These are phyloP conservation scores for Brachyistius frenatus DNA, from an alignment of 2,113 vertebrate species.

Conservation along the genomic window DNA sequence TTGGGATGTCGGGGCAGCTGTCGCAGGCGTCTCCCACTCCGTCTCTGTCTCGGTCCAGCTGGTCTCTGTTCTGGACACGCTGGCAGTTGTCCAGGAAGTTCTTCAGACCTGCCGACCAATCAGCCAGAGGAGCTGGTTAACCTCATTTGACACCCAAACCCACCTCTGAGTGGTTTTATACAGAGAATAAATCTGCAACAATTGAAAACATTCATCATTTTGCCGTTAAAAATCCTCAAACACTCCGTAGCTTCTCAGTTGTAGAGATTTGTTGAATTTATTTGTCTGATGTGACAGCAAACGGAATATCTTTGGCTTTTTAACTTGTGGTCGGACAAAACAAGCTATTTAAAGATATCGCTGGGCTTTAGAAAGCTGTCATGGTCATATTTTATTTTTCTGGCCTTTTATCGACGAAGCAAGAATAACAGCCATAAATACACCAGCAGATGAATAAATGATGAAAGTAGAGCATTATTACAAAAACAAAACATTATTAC, in stretches of 20 bases:
- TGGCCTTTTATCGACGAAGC: too few relatives aligned
- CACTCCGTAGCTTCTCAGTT: neutral
- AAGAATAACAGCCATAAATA: too few relatives aligned
- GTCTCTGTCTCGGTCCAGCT: slow-evolving; percentile 91
- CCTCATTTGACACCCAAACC: neutral
- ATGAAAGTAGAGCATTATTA: too few relatives aligned
- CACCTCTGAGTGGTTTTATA: neutral
- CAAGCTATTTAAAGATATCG: too few relatives aligned
- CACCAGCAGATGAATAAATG: too few relatives aligned
- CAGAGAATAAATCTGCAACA: neutral
- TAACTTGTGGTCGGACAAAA: too few relatives aligned
- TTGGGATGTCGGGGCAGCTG: slow-evolving; percentile 95
- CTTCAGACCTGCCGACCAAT: slow-evolving; percentile 86
- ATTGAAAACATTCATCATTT: neutral
- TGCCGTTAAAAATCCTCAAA: neutral
- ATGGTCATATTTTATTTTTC: too few relatives aligned
- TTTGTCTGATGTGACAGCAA: neutral
- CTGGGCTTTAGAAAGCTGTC: too few relatives aligned
- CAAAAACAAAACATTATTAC: too few relatives aligned
- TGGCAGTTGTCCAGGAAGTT: slow-evolving; percentile 98
- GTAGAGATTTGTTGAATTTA: neutral
- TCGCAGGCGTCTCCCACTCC: slow-evolving; percentile 97
- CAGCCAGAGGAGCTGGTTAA: neutral
- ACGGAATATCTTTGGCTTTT: too few relatives aligned
- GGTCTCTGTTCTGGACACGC: slow-evolving; percentile 90